Evolutionary conservation across 2,888 invertebrate species (phyloP), one percentile per base, ranked within the genome.

Genomic region (Apodemia mormo): DNA sequence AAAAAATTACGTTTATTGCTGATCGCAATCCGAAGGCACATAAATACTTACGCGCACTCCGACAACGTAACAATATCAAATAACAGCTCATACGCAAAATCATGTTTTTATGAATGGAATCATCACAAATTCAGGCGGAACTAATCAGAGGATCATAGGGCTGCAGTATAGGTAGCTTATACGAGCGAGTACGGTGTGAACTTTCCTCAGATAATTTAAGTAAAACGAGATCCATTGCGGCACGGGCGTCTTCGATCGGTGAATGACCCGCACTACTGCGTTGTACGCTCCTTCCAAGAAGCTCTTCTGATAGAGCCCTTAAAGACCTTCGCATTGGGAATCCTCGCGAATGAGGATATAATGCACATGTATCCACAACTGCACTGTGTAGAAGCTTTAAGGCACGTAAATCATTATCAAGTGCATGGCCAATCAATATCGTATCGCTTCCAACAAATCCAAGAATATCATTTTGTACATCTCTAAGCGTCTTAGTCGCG

Each of bases 361-460:
- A 89, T 33, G 97, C 94, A 43, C 98, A 96, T 0, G 99, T 99
- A 83, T 99, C 99, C 70, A 99, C 96, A 9, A 98, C 96, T 0
- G 94, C 96, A 2, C 94, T 89, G 83, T 99, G 99, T 9, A 98
- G 94, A 61, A 99, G 92, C 83, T 96, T 96, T 71, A 99, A 86
- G 0, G 97, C 97, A 29, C 97, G 94, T 70, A 99, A 92, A 90
- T 99, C 99, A 84, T 98, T 98, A 80, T 99, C 99, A 76, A 99
- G 92, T 30, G 97, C 97, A 88, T 99, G 99, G 0, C 99, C 99
- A 73, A 99, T 96, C 5, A 99, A 93, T 70, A 99, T 97, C 6
- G 99, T 97, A 72, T 97, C 96, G 8, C 95, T 95, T 73, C 95
- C 95, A 73, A 98, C 95, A 75, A 98, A 95, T 75, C 95, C 95